These are phyloP conservation scores for Coptotermes formosanus DNA, from an alignment of 1,140 invertebrate species.

Conservation along the genomic window DNA sequence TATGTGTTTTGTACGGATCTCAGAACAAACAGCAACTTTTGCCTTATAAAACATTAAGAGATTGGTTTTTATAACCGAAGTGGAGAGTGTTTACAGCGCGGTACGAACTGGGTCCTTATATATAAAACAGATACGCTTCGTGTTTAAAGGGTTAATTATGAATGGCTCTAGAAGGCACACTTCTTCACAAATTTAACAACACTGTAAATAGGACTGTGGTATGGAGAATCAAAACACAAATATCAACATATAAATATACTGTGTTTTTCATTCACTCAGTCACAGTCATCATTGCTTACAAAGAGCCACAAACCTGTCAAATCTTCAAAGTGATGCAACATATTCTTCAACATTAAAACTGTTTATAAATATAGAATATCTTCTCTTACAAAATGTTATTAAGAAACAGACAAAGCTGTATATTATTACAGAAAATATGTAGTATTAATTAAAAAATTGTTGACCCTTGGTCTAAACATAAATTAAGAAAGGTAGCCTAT, in stretches of 20 bases:
- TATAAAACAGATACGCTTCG: too few relatives aligned
- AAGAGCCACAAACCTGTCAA: background rate
- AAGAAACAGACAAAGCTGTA: constrained; percentile 17
- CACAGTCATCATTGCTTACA: background rate
- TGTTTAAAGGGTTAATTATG: too few relatives aligned
- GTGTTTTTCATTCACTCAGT: background rate
- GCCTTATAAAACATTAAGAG: too few relatives aligned
- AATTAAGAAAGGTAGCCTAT: background rate
- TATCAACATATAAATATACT: background rate
- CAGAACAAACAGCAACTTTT: too few relatives aligned
- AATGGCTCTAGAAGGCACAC: too few relatives aligned
- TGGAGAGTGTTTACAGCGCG: too few relatives aligned
- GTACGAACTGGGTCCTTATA: too few relatives aligned
- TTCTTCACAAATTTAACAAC: too few relatives aligned
- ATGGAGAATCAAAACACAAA: background rate
- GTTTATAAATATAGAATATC: background rate
- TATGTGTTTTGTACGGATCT: too few relatives aligned
- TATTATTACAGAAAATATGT: background rate
- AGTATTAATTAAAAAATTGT: background rate
- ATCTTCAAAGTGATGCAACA: background rate
- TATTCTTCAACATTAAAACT: background rate
- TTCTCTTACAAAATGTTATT: background rate
- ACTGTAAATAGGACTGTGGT: background rate
- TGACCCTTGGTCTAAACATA: background rate
- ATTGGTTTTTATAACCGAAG: too few relatives aligned